Evolutionary conservation across 1,140 invertebrate species (phyloP).

Genomic region (Macrosteles quadrilineatus): DNA sequence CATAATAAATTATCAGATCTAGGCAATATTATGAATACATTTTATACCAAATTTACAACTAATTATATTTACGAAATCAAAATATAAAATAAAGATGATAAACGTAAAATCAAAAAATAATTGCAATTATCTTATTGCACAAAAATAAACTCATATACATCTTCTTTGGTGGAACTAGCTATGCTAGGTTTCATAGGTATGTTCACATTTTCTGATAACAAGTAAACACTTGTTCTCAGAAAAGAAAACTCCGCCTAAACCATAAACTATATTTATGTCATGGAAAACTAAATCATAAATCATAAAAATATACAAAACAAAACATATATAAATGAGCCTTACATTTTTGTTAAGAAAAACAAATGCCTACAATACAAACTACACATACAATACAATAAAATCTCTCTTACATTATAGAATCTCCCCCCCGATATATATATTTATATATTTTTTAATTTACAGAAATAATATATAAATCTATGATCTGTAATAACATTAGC

Average conservation of each 20-base stretch:
- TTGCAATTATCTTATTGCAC: constrained; percentile 23
- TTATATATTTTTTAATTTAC: neutral
- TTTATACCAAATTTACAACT: neutral
- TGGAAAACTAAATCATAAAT: neutral
- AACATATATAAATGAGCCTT: neutral
- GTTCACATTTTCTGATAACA: neutral
- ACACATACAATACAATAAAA: constrained; percentile 15
- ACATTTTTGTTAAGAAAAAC: neutral
- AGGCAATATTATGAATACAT: neutral
- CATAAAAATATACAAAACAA: neutral
- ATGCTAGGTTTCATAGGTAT: neutral
- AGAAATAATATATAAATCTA: constrained; percentile 21
- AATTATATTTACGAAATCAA: neutral
- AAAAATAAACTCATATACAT: constrained; percentile 16
- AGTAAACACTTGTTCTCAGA: neutral
- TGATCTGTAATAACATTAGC: constrained; percentile 8
- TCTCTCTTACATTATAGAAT: neutral
- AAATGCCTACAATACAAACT: constrained; percentile 19
- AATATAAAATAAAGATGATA: neutral
- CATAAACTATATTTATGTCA: neutral
- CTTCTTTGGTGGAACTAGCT: constrained; percentile 27
- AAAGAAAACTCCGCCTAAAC: neutral
- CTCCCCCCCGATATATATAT: neutral
- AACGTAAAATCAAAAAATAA: neutral
- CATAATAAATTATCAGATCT: constrained; percentile 15